Evolutionary conservation across 1,140 invertebrate genomes (phyloP).

Genomic region (Doryteuthis pealeii): DNA sequence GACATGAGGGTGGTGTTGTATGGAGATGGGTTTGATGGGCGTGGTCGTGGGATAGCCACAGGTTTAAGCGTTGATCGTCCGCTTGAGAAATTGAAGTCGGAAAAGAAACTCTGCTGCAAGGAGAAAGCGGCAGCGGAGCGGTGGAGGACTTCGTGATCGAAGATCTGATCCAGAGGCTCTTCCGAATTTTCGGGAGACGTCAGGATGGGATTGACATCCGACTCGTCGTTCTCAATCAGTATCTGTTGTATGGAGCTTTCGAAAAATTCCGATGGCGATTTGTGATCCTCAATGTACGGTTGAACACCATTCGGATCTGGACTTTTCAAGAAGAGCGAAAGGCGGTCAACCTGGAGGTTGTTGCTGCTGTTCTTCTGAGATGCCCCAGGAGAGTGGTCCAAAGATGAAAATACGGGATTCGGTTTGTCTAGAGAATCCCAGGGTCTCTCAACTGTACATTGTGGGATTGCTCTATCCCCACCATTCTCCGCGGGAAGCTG

Average conservation of each 20-base stretch:
- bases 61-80: neutral
- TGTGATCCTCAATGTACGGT: neutral
- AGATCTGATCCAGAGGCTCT: neutral
- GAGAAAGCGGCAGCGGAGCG: neutral
- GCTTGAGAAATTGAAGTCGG: neutral
- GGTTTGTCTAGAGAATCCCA: neutral
- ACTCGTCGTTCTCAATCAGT: neutral
- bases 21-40: neutral
- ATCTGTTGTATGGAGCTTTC: neutral
- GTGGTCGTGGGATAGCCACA: neutral
- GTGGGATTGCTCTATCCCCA: neutral
- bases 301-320: neutral
- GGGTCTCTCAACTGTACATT: neutral
- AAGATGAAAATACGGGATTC: neutral
- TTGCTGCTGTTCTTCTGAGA: neutral
- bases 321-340: neutral
- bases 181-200: neutral
- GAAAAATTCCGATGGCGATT: slow-evolving; percentile 2
- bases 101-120: neutral
- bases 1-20: neutral
- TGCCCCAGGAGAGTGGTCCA: neutral
- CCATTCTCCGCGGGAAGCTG: neutral
- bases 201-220: neutral
- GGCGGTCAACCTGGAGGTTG: neutral
- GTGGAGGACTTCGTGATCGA: neutral